Base-by-base conservation (phyloP, 2,797 vertebrate genomes). In the Sebastes elongatus region DNA sequence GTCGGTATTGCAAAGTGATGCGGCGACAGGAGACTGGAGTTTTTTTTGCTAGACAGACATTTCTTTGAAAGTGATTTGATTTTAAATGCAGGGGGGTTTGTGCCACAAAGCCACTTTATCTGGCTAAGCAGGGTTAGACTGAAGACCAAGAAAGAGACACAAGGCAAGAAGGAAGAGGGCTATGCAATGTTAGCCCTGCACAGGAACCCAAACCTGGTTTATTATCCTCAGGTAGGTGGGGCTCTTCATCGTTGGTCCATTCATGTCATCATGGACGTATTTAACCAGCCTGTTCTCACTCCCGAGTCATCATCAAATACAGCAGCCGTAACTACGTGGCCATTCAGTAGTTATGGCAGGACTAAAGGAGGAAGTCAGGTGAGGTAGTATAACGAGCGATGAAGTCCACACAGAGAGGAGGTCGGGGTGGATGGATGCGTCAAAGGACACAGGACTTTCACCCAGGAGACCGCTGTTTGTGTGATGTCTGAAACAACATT, bases 1-100 rank as follows among this genome's bases (percentile, higher is more conserved):
- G 6, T 2, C n/a, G 2, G 61, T 46, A 27, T 55, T 42, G 20
- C 32, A 25, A 56, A 4, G 18, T 32, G 28, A 74, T 42, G 10
- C 27, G 18, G 23, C 13, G 42, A 71, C 14, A 55, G 20, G 53
- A 55, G n/a, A 70, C 2, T 10, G 10, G 57, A 69, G 72, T 4
- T 49, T 16, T 42, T 82, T 57, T 23, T 59, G 20, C 35, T 30
- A 52, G 2, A 57, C 71, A 75, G 78, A 64, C 74, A 71, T 64
- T 74, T 84, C 27, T 35, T 25, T 56, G 16, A 11, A 52, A 62
- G 60, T n/a, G 0, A 27, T 16, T 60, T 69, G 20, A 65, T 69
- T 65, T 62, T 42, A 27, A 71, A 68, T 32, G 13, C 3, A 18
- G n/a, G 16, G 16, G 25, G 13, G 65, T 38, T 38, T 28, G 57